These are phyloP conservation scores for Drosophila rhopaloa DNA, from an alignment of 1,140 invertebrate genomes.

Conservation along the genomic window DNA sequence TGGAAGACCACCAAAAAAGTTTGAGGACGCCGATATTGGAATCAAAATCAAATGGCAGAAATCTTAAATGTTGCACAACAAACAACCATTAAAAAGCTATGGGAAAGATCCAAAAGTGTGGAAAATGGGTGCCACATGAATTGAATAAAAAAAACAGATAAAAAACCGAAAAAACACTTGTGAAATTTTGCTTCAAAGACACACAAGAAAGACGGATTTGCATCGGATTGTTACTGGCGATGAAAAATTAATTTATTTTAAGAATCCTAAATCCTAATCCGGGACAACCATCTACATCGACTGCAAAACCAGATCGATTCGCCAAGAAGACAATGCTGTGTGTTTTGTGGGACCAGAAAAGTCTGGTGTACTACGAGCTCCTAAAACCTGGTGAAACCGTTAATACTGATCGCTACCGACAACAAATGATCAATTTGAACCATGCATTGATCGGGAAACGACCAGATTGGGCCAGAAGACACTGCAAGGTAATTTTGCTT, in stretches of 20 bases:
- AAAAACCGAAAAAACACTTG: background rate
- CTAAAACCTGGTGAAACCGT: too few species aligned
- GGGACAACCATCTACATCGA: too few species aligned
- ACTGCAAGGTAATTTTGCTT: too few species aligned
- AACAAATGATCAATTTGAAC: too few species aligned
- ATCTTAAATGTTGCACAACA: background rate
- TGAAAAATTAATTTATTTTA: constrained; percentile 51
- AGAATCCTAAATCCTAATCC: background rate
- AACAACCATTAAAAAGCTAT: background rate
- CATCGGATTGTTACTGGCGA: constrained; percentile 46
- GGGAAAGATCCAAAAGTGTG: background rate
- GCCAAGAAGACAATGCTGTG: too few species aligned
- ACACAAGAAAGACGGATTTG: constrained; percentile 1
- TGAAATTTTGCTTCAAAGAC: constrained; percentile 31
- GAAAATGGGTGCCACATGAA: background rate
- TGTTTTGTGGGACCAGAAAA: too few species aligned
- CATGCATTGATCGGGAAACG: too few species aligned
- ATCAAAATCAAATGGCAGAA: background rate
- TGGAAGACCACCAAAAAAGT: too few species aligned
- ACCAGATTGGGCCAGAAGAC: too few species aligned
- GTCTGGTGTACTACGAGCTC: too few species aligned
- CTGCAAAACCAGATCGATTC: too few species aligned
- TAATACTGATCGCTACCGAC: too few species aligned
- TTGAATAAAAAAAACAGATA: background rate
- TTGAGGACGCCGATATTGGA: background rate